A percentile compares a stretch with the other conserved stretches of the same genome.
phyloP scores from a whole-genome alignment of 2,888 invertebrate species.

The Latheticus oryzae region DNA sequence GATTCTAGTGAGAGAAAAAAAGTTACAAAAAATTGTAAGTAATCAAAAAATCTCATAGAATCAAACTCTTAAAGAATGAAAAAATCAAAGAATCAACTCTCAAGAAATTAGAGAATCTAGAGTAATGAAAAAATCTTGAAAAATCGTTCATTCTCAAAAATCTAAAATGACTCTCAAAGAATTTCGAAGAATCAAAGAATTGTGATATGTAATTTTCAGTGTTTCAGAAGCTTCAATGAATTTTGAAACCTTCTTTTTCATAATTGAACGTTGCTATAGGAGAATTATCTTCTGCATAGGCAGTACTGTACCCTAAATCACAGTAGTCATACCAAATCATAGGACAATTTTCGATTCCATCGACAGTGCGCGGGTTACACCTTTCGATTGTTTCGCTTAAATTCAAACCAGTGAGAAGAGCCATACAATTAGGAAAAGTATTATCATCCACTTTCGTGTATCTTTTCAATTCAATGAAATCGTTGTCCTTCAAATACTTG shows the following conservation, averaged over 20 bases:
- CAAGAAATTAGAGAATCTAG: too few relatives aligned
- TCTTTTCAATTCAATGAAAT: constrained; percentile 70
- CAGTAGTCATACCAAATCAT: constrained; percentile 84
- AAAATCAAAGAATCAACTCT: too few relatives aligned
- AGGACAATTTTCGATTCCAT: constrained; percentile 76
- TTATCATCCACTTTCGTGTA: constrained; percentile 82
- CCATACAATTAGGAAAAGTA: constrained; percentile 89
- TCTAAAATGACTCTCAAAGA: too few relatives aligned
- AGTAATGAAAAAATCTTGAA: too few relatives aligned
- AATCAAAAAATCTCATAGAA: too few relatives aligned
- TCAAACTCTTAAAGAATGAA: too few relatives aligned
- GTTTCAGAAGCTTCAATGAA: too few relatives aligned
- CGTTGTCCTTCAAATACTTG: constrained; percentile 70
- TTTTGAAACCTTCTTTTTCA: constrained; percentile 75
- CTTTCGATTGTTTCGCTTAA: constrained; percentile 61
- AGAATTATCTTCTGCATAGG: constrained; percentile 83
- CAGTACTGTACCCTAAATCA: constrained; percentile 78
- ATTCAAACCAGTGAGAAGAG: constrained; percentile 77
- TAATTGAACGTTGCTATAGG: constrained; percentile 81
- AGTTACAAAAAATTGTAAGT: too few relatives aligned
- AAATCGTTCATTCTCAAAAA: too few relatives aligned
- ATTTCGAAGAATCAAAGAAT: too few relatives aligned
- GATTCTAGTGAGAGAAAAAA: too few relatives aligned
- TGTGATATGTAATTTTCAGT: too few relatives aligned
- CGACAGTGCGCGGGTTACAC: constrained; percentile 67